Evolutionary conservation across 2,888 invertebrate species (phyloP), one percentile per base, ranked within the genome.

Genomic region (Malacosoma neustria): DNA sequence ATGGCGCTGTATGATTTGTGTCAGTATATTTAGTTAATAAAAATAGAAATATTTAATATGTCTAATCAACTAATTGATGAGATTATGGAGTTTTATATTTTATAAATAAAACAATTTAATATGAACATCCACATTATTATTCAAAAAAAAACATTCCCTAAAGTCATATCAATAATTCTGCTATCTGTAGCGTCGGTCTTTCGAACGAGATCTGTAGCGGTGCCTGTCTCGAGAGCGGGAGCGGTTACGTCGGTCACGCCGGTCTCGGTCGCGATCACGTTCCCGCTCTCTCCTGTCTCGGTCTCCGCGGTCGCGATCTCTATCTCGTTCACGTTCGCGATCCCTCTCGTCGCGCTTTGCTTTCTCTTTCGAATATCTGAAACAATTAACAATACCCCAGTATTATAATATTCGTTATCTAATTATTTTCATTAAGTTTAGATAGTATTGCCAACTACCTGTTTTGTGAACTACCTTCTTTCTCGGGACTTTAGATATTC

Each of bases 351-450:
- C 86, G 4, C 82, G 73, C 40, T 77, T 74, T 14, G 66, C 51
- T 58, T 70, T 75, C 39, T 87, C 82, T 64, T 79, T 82, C 45
- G 71, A 48, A 45, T 86, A 84, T 52, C 88, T 88, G 64, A n/a
- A 74, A 72, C 29, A 45, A 49, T 32, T 31, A n/a, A n/a, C n/a
- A 31, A 30, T 29, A 29, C 7, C 7, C 29, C 29, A 7, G n/a
- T n/a, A n/a, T n/a, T n/a, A n/a, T n/a, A n/a, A n/a, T n/a, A n/a
- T n/a, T n/a, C n/a, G n/a, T n/a, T n/a, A n/a, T n/a, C n/a, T n/a
- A n/a, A n/a, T n/a, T n/a, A n/a, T n/a, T n/a, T n/a, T n/a, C n/a
- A n/a, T n/a, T n/a, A n/a, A n/a, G n/a, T n/a, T n/a, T n/a, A n/a
- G n/a, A n/a, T n/a, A n/a, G n/a, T n/a, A n/a, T n/a, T n/a, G n/a